Evolutionary conservation across 1,140 invertebrate species (phyloP).

Genomic region (Kradibia gibbosae): DNA sequence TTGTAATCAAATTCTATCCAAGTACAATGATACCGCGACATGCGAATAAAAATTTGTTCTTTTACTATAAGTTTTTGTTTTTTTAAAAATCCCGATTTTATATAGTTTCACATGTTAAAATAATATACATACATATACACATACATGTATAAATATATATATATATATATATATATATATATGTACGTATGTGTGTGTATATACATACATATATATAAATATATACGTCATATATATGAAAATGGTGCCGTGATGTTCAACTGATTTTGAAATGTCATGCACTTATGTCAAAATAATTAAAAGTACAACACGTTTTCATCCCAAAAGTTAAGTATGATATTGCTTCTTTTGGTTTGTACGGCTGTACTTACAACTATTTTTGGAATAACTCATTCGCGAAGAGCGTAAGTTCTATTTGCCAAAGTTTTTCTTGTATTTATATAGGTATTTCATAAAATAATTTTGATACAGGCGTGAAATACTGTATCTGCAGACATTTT

Average conservation of each 20-base stretch:
- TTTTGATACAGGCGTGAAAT: conserved; percentile 36
- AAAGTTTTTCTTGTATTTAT: neutral
- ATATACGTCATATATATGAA: conserved; percentile 34
- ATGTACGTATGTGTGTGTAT: neutral
- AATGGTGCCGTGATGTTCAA: conserved; percentile 24
- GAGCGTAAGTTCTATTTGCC: conserved; percentile 48
- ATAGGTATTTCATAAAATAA: neutral
- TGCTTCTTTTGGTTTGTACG: conserved; percentile 53
- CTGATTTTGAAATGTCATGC: conserved; percentile 25
- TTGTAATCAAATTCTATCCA: conserved; percentile 47
- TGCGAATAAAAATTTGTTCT: conserved; percentile 48
- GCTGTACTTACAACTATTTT: conserved; percentile 56
- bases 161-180: conserved; percentile 1
- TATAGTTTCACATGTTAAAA: no score
- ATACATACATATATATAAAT: neutral
- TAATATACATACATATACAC: neutral
- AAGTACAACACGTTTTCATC: conserved; percentile 23
- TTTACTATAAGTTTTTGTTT: conserved; percentile 34
- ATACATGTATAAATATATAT: neutral
- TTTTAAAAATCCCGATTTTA: neutral
- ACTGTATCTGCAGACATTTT: conserved; percentile 17
- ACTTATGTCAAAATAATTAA: conserved; percentile 40
- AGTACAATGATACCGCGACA: conserved; percentile 37
- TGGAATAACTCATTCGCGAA: conserved; percentile 52
- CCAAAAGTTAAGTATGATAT: conserved; percentile 55